A percentile compares a stretch with the other conserved stretches of the same genome.
phyloP scores from a whole-genome alignment of 2,797 vertebrate species.

The Semaprochilodus insignis region DNA sequence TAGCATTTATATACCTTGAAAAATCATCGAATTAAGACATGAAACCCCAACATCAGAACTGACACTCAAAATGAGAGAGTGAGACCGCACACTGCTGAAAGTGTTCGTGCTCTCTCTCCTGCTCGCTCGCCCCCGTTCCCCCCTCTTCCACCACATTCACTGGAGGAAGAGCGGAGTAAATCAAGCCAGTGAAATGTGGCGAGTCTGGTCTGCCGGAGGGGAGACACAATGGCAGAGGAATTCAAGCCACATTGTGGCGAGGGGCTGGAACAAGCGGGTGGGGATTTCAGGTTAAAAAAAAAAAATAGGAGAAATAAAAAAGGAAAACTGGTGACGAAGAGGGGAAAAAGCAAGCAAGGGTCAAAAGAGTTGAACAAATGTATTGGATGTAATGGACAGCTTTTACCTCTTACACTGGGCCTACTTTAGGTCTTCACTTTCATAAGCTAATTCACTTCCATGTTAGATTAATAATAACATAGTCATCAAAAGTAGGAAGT shows the following conservation, averaged over 20 bases:
- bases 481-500: too few species aligned
- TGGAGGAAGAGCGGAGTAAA: slow-evolving; percentile 52
- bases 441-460: too few species aligned
- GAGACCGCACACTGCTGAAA: neutral
- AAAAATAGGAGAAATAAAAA: neutral
- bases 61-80: neutral
- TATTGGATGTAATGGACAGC: too few species aligned
- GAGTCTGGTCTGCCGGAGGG: slow-evolving; percentile 42
- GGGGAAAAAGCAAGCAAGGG: neutral
- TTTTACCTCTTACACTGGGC: too few species aligned
- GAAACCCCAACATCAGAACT: slow-evolving; percentile 12
- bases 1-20: neutral
- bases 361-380: too few species aligned
- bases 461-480: too few species aligned
- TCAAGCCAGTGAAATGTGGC: slow-evolving; percentile 58
- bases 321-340: neutral
- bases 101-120: neutral
- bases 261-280: slow-evolving; percentile 23
- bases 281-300: slow-evolving; percentile 26
- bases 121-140: neutral
- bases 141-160: slow-evolving; percentile 42
- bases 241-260: slow-evolving; percentile 46
- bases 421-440: too few species aligned
- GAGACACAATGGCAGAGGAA: slow-evolving; percentile 61
- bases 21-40: slow-evolving; percentile 16